A percentile compares a stretch with the other conserved stretches of the same genome.
Conservation (phyloP, 2,888 invertebrate species). For the Cephus nigrinus region DNA sequence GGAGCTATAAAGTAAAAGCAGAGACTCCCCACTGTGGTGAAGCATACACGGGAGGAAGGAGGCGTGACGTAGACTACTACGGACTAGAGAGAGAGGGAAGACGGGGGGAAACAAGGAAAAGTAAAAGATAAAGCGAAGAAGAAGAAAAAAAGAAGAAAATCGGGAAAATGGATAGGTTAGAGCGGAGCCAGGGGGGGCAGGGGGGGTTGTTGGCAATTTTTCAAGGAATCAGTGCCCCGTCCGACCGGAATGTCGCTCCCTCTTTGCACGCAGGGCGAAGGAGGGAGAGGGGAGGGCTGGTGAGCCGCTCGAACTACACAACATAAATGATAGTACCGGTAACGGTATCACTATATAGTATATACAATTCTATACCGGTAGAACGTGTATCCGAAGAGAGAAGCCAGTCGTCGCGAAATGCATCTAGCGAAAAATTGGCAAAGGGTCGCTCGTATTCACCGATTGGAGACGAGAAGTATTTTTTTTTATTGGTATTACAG, state of each 20-base stretch:
- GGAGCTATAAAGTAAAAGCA: slow-evolving; percentile 5
- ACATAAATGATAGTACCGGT: background rate
- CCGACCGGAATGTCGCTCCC: slow-evolving; percentile 48
- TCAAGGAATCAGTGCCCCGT: slow-evolving; percentile 57
- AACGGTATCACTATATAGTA: background rate
- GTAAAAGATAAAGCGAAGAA: slow-evolving; percentile 17
- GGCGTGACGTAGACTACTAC: background rate
- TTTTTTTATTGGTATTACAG: background rate
- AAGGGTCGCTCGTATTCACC: background rate
- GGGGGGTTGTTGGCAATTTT: slow-evolving; percentile 55
- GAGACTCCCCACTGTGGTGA: background rate
- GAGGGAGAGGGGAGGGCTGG: background rate
- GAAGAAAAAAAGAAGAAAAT: slow-evolving; percentile 11
- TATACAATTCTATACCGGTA: background rate
- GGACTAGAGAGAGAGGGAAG: slow-evolving; percentile 10
- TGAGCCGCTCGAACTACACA: background rate
- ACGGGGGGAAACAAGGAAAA: slow-evolving; percentile 12
- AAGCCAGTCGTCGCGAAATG: background rate
- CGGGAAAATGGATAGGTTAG: slow-evolving; percentile 3
- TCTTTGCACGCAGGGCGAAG: background rate
- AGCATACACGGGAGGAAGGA: slow-evolving; percentile 8
- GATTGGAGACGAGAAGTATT: background rate
- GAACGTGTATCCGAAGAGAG: background rate
- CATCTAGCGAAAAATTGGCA: background rate
- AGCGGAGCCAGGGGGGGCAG: background rate